A percentile compares a stretch with the other conserved stretches of the same genome.
Evolutionary conservation across 64 coral and sea anemone species (phyloP).

Genomic region (Dendronephthya gigantea): DNA sequence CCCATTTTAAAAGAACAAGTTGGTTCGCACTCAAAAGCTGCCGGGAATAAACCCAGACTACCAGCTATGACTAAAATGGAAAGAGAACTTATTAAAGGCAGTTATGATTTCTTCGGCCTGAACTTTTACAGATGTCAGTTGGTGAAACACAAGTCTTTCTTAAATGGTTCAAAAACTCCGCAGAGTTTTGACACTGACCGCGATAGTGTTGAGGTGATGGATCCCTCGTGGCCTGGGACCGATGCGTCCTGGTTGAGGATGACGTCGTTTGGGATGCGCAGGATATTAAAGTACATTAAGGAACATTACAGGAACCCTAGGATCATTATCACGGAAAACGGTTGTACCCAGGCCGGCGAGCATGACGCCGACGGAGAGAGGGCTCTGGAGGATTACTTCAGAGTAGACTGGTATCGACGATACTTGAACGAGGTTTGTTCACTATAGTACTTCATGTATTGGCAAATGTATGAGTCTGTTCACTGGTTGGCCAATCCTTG

Average conservation of each 20-base stretch:
- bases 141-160: not conserved
- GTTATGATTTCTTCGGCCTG: slow-evolving; percentile 57
- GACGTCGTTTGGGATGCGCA: slow-evolving; percentile 69
- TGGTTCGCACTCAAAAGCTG: slow-evolving; percentile 55
- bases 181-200: slow-evolving; percentile 50
- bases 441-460: not conserved
- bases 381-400: slow-evolving; percentile 59
- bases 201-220: slow-evolving; percentile 21
- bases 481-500: too few species aligned
- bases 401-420: slow-evolving; percentile 51
- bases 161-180: slow-evolving; percentile 19
- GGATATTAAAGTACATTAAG: slow-evolving; percentile 64
- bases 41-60: slow-evolving; percentile 47
- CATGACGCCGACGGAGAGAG: slow-evolving; percentile 8
- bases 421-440: slow-evolving; percentile 65
- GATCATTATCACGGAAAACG: slow-evolving; percentile 73
- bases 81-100: slow-evolving; percentile 56
- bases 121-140: slow-evolving; percentile 59
- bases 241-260: slow-evolving; percentile 47
- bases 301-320: slow-evolving; percentile 55
- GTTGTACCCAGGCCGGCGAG: slow-evolving; percentile 52
- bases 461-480: not conserved
- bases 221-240: slow-evolving; percentile 44
- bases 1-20: slow-evolving; percentile 56
- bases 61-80: slow-evolving; percentile 50